Base-by-base conservation (phyloP, 2,797 vertebrate genomes). In the Passerculus sandwichensis region DNA sequence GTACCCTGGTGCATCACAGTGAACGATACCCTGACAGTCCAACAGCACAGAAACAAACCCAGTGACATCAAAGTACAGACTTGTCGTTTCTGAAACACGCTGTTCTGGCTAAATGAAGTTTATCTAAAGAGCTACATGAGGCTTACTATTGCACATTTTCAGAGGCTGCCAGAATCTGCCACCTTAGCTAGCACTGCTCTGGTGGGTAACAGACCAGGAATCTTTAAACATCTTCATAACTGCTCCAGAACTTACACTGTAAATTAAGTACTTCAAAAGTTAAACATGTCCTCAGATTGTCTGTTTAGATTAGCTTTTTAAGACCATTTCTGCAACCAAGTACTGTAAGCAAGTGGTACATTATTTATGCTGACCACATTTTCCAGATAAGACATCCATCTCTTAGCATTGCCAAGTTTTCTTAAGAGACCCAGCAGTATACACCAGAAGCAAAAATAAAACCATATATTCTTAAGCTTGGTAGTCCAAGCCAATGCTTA, bases 321-420 rank as follows among this genome's bases (percentile, higher is more conserved):
- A 87, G 75, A 54, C 11, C 44, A 83, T 80, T 93, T 92, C 81
- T 91, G 53, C 48, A 91, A 78, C 42, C 11, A 73, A 85, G 88
- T 74, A 87, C 44, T 91, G 80, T 80, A 95, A 94, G 81, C 64
- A 81, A 95, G 40, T 36, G n/a, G 62, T 75, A 84, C 60, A 26
- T 78, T 84, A 93, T 92, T 94, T 93, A 93, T 57, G 79, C 85
- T 84, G 70, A 93, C 76, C 56, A 81, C 48, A 88, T 82, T 91
- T 86, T 91, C 73, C 93, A 91, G 56, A 56, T 53, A 88, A 84
- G 47, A 86, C 91, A 86, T 88, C 56, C 60, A 51, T 65, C 81
- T 85, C 60, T 57, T 70, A 47, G 26, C 32, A 84, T 53, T 3
- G 60, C 62, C 70, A 91, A 64, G 56, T 60, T 86, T 84, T 81